These are phyloP conservation scores for Blastobasis adustella DNA, from an alignment of 2,888 invertebrate species.

Conservation along the genomic window DNA sequence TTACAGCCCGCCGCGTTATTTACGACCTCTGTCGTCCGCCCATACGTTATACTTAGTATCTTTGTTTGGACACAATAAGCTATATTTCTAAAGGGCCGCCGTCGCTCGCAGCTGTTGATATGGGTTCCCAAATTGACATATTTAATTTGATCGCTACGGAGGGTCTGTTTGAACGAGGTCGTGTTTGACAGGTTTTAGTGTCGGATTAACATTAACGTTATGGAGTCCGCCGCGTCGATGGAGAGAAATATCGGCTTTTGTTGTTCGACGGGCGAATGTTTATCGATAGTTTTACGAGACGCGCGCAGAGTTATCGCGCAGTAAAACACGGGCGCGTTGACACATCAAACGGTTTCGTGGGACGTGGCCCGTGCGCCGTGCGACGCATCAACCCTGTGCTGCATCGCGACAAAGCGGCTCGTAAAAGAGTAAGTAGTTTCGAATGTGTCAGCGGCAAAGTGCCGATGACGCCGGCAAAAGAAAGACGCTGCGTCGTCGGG, in stretches of 20 bases:
- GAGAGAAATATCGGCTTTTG: conserved; percentile 38
- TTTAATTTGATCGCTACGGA: conserved; percentile 73
- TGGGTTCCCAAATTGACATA: conserved; percentile 75
- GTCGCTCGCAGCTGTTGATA: conserved; percentile 74
- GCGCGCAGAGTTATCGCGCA: conserved; percentile 11
- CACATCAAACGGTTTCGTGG: conserved; percentile 56
- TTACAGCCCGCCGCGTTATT: conserved; percentile 73
- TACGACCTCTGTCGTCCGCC: conserved; percentile 72
- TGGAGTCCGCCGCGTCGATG: conserved; percentile 59
- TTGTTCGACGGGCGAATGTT: conserved; percentile 21
- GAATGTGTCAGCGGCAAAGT: conserved; percentile 64
- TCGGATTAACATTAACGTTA: conserved; percentile 68
- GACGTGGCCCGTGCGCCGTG: conserved; percentile 25
- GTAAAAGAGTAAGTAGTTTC: conserved; percentile 65
- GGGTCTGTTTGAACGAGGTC: conserved; percentile 51
- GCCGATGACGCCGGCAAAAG: conserved; percentile 44
- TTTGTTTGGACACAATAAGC: conserved; percentile 76
- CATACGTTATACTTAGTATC: conserved; percentile 76
- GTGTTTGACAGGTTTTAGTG: conserved; percentile 72
- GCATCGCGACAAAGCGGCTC: conserved; percentile 51
- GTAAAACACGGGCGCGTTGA: conserved; percentile 28
- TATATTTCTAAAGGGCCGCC: conserved; percentile 73
- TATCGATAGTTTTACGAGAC: conserved; percentile 30
- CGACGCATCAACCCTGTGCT: conserved; percentile 53
- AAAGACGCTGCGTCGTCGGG: conserved; percentile 44